Evolutionary conservation across 2,888 invertebrate genomes (phyloP).

Genomic region (Gastracanthus pulcherrimus): DNA sequence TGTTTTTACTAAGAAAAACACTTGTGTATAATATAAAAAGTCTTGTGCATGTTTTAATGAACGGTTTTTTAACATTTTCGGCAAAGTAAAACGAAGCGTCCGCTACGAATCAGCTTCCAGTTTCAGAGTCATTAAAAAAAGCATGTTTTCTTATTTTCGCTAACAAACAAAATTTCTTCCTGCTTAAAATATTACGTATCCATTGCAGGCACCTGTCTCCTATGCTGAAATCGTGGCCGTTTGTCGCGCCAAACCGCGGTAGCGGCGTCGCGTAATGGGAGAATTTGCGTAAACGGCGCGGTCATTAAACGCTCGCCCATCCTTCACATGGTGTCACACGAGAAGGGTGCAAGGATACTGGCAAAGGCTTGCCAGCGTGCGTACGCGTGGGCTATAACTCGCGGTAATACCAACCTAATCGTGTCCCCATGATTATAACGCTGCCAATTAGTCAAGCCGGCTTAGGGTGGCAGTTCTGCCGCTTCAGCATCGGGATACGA

Average conservation of each 20-base stretch:
- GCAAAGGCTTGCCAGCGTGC: slow-evolving; percentile 60
- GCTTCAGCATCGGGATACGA: slow-evolving; percentile 11
- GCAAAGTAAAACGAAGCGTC: too few species aligned
- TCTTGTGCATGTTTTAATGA: too few species aligned
- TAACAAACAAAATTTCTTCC: too few species aligned
- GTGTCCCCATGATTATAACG: slow-evolving; percentile 77
- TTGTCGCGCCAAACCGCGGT: slow-evolving; percentile 1
- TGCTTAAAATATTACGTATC: too few species aligned
- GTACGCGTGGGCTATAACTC: slow-evolving; percentile 73
- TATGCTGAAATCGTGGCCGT: background rate
- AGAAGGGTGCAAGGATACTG: slow-evolving; percentile 61
- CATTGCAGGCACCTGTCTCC: too few species aligned
- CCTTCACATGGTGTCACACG: slow-evolving; percentile 61
- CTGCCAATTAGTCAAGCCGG: slow-evolving; percentile 77
- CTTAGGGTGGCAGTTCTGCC: slow-evolving; percentile 71
- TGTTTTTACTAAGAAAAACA: too few species aligned
- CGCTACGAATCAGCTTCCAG: too few species aligned
- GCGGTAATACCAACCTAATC: slow-evolving; percentile 78
- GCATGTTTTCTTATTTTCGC: too few species aligned
- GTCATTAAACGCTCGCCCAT: slow-evolving; percentile 72
- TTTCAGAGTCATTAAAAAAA: too few species aligned
- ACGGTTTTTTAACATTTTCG: too few species aligned
- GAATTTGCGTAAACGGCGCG: slow-evolving; percentile 77
- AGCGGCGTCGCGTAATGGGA: slow-evolving; percentile 76
- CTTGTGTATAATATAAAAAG: too few species aligned